These are phyloP conservation scores for Knipowitschia caucasica DNA, from an alignment of 2,797 vertebrate genomes.

Conservation along the genomic window DNA sequence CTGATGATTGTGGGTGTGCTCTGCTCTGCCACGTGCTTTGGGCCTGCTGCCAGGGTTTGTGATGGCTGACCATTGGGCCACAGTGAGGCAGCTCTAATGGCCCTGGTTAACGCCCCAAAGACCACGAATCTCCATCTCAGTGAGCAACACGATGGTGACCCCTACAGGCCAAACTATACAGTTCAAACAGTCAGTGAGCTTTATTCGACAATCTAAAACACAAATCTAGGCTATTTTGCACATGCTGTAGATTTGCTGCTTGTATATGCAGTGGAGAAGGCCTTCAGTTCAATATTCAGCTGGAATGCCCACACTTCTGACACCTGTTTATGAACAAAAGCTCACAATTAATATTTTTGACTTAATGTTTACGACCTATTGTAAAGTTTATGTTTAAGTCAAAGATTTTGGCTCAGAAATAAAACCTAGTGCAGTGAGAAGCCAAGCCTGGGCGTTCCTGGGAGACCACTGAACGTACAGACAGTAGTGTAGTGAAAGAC, in stretches of 20 bases:
- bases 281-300: background rate
- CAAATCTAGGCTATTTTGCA: background rate
- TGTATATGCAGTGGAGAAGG: background rate
- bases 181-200: background rate
- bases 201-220: background rate
- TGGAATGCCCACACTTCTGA: background rate
- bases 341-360: background rate
- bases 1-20: background rate
- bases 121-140: too few species aligned
- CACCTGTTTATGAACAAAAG: background rate
- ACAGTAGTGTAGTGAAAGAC: background rate
- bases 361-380: background rate
- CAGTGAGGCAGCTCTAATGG: too few species aligned
- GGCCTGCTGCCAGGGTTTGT: constrained; percentile 17
- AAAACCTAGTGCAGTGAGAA: background rate
- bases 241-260: background rate
- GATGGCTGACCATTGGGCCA: constrained; percentile 11
- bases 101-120: background rate
- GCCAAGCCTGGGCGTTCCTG: background rate
- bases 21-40: constrained; percentile 11
- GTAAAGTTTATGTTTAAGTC: background rate
- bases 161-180: background rate
- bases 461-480: background rate
- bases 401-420: background rate
- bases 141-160: background rate